These are phyloP conservation scores for Astur gentilis DNA, from an alignment of 2,113 vertebrate genomes.

Conservation along the genomic window DNA sequence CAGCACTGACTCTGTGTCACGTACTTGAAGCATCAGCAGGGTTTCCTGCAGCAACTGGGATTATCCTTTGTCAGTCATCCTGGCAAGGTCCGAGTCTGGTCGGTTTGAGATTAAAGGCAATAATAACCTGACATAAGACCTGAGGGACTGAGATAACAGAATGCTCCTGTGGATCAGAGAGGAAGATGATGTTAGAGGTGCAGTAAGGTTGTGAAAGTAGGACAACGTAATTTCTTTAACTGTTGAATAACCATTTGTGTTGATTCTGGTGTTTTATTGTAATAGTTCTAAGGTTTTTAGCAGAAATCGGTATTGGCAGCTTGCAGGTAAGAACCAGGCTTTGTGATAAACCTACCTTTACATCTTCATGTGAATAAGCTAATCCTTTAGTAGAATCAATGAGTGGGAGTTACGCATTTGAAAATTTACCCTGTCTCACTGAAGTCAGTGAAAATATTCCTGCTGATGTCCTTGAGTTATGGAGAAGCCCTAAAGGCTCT, in stretches of 20 bases:
- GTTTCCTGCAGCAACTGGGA: not conserved
- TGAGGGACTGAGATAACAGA: not conserved
- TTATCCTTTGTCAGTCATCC: not conserved
- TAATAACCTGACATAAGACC: not conserved
- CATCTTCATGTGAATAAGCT: not conserved
- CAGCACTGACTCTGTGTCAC: not conserved
- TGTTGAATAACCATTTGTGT: not conserved
- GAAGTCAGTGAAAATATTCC: not conserved
- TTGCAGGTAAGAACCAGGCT: not conserved
- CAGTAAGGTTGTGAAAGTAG: not conserved
- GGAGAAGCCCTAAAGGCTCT: not conserved
- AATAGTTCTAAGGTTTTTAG: not conserved
- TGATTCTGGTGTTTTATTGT: not conserved
- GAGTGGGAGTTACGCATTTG: not conserved
- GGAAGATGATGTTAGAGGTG: not conserved
- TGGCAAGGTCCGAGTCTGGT: not conserved
- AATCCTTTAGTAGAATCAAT: not conserved
- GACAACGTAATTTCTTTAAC: not conserved
- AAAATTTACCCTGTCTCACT: not conserved
- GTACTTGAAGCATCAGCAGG: not conserved
- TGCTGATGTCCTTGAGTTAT: not conserved
- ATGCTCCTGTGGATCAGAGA: not conserved
- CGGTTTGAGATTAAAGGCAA: not conserved
- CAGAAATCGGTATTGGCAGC: not conserved
- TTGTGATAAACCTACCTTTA: not conserved